Conservation (phyloP, 2,797 vertebrate genomes). For the Clarias platycephalus region DNA sequence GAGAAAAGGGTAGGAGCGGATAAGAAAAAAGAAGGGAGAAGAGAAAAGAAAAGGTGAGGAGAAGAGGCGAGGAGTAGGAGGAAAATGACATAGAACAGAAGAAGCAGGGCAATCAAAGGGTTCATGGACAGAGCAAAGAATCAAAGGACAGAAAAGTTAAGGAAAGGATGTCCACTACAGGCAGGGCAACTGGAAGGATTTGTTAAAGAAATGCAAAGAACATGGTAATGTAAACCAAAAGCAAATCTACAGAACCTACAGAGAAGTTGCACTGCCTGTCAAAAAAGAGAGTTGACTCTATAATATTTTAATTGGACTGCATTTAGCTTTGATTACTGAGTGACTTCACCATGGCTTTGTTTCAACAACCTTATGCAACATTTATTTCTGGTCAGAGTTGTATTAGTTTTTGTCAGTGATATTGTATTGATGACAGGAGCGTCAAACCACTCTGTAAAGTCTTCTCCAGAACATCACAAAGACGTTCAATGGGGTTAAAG, state of each 20-base stretch:
- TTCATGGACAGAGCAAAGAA: not conserved
- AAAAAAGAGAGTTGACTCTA: too few species aligned
- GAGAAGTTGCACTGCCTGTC: too few species aligned
- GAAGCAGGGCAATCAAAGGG: not conserved
- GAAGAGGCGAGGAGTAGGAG: not conserved
- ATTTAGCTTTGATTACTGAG: too few species aligned
- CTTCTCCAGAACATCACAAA: too few species aligned
- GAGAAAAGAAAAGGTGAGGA: constrained; percentile 8
- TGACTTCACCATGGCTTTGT: too few species aligned
- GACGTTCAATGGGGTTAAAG: too few species aligned
- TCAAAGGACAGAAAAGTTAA: not conserved
- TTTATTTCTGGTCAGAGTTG: too few species aligned
- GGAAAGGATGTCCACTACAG: constrained; percentile 8
- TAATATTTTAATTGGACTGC: too few species aligned
- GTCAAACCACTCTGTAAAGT: too few species aligned
- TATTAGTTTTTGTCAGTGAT: too few species aligned
- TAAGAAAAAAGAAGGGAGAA: not conserved
- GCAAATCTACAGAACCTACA: not conserved
- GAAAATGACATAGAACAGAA: not conserved
- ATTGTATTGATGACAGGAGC: too few species aligned
- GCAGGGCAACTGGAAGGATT: constrained; percentile 25
- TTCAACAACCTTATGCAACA: too few species aligned
- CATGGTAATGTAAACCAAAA: constrained; percentile 37
- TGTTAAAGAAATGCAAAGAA: constrained; percentile 22
- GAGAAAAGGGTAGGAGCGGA: not conserved